Evolutionary conservation across 64 coral and sea anemone species (phyloP).

Genomic region (Stichodactyla helianthus): DNA sequence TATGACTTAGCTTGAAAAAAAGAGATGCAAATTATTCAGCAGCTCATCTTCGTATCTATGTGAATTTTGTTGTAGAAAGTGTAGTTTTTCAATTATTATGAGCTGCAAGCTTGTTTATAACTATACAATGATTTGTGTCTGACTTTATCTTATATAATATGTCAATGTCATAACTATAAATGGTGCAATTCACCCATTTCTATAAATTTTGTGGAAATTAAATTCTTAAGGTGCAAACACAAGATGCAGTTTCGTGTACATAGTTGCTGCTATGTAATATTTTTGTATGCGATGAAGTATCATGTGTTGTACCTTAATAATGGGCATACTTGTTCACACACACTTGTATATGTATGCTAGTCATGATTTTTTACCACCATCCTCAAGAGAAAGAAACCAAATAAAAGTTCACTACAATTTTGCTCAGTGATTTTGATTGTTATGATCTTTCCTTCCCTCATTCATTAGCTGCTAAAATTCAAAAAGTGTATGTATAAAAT

Average conservation of each 20-base stretch:
- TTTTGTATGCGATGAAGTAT: not conserved
- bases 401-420: not conserved
- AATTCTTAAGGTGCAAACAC: not conserved
- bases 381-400: not conserved
- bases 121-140: not conserved
- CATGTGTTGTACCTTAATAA: not conserved
- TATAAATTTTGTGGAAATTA: not conserved
- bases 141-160: not conserved
- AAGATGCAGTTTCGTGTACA: not conserved
- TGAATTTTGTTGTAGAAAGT: conserved; percentile 1
- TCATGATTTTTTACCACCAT: not conserved
- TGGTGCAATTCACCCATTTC: conserved; percentile 4
- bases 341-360: not conserved
- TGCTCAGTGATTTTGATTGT: not conserved
- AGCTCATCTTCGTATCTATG: conserved; percentile 12
- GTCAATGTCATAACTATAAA: not conserved
- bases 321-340: not conserved
- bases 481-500: not conserved
- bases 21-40: not conserved
- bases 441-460: not conserved
- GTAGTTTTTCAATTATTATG: not conserved
- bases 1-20: conserved; percentile 26
- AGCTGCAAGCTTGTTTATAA: conserved; percentile 10
- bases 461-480: not conserved
- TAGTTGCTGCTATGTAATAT: too few relatives aligned